A percentile compares a stretch with the other conserved stretches of the same genome.
phyloP scores from a whole-genome alignment of 2,113 vertebrate genomes.

The Platichthys stellatus region DNA sequence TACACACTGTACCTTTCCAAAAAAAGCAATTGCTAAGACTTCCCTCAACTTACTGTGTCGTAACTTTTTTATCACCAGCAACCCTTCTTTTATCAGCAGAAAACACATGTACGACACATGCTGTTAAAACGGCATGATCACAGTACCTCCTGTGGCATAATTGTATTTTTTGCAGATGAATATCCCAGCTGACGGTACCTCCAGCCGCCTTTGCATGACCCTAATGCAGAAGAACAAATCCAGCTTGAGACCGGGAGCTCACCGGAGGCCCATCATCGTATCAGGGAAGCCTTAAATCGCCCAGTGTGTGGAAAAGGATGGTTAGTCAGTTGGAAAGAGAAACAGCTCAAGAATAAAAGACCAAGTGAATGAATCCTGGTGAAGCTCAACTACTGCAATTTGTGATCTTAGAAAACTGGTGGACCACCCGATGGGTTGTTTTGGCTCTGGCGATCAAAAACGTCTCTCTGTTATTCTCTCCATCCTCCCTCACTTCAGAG shows the following conservation, averaged over 20 bases:
- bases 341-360: conserved; percentile 22
- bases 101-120: not conserved
- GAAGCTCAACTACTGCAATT: conserved; percentile 32
- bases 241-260: conserved; percentile 15
- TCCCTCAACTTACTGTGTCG: too few relatives aligned
- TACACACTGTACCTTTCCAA: too few relatives aligned
- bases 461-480: not conserved
- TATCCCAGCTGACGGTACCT: not conserved
- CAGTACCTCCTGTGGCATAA: not conserved
- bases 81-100: not conserved
- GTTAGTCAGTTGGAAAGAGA: conserved; percentile 36
- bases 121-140: not conserved
- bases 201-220: not conserved
- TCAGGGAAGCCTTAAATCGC: conserved; percentile 43
- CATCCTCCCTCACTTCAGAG: not conserved
- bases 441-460: not conserved
- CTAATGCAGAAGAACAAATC: conserved; percentile 34
- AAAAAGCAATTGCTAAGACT: too few relatives aligned
- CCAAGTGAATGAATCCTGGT: conserved; percentile 30
- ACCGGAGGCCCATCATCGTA: conserved; percentile 43
- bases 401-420: conserved; percentile 22
- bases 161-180: not conserved
- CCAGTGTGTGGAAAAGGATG: conserved; percentile 28
- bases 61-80: not conserved
- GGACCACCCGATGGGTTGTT: not conserved